Percentiles rank a stretch among this genome's conserved stretches.
Conservation (phyloP, 2,113 vertebrate genomes). For the Martes martes region DNA sequence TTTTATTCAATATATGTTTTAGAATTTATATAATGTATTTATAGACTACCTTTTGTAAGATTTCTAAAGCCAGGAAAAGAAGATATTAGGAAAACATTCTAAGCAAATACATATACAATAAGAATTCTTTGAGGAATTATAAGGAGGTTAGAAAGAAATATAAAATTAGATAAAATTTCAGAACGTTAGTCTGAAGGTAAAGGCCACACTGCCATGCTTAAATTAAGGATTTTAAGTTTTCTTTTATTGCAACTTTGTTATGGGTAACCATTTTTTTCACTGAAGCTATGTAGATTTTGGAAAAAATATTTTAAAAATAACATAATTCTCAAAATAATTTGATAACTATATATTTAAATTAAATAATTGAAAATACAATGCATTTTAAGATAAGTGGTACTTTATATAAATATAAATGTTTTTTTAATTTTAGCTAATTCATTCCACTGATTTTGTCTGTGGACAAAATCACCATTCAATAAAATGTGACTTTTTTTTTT, state of each 20-base stretch:
- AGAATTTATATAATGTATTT: neutral
- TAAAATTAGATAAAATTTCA: too few relatives aligned
- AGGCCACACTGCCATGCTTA: neutral
- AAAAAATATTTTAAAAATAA: neutral
- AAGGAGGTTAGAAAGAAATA: neutral
- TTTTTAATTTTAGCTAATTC: neutral
- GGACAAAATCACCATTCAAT: neutral
- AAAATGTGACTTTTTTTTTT: conserved; percentile 32
- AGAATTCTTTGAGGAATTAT: neutral
- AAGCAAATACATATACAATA: neutral
- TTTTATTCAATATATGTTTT: conserved; percentile 17
- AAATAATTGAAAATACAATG: conserved; percentile 1
- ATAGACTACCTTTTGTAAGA: neutral
- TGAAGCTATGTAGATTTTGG: neutral
- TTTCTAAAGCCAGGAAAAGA: neutral
- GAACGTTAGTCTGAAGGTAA: neutral
- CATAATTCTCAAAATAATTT: too few relatives aligned
- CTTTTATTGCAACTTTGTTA: neutral
- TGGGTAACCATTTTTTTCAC: neutral
- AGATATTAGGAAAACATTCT: neutral
- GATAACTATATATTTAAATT: neutral
- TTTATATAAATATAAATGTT: neutral
- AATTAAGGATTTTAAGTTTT: neutral
- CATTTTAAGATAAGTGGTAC: neutral
- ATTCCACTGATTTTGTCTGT: conserved; percentile 25